phyloP scores from a whole-genome alignment of 2,888 invertebrate species.

The Hipparchia sbordonii region DNA sequence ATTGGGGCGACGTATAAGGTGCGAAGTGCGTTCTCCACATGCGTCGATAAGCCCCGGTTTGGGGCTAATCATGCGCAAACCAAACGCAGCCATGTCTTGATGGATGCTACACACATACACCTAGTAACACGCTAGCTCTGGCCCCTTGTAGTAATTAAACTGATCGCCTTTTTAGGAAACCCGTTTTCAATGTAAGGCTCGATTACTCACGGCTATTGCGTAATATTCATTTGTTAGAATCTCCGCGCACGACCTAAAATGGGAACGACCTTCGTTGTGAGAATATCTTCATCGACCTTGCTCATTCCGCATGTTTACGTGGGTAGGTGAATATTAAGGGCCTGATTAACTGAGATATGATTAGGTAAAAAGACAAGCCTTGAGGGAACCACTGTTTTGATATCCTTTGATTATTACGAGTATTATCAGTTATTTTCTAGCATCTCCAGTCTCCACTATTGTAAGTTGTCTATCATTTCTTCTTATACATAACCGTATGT shows the following conservation, averaged over 20 bases:
- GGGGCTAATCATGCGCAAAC: no score
- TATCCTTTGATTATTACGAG: no score
- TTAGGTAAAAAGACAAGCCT: neutral
- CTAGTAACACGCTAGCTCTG: neutral
- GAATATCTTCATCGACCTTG: constrained; percentile 19
- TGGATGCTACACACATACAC: no score
- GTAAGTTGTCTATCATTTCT: no score
- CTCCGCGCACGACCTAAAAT: constrained; percentile 15
- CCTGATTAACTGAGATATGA: neutral
- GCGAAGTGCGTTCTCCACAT: no score
- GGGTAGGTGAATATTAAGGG: neutral
- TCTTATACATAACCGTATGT: no score
- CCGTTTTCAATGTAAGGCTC: constrained; percentile 16
- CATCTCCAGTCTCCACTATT: no score
- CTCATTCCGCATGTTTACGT: neutral
- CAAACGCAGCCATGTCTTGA: no score
- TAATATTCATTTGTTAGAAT: constrained; percentile 15
- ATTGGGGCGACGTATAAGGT: no score
- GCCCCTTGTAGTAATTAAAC: constrained; percentile 10
- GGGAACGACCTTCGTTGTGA: constrained; percentile 13
- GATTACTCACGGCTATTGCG: constrained; percentile 21
- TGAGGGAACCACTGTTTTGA: no score
- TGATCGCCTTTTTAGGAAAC: constrained; percentile 16
- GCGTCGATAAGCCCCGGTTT: no score
- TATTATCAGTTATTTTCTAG: no score